Base-by-base conservation (phyloP, 1,140 invertebrate species). In the Lanistes nyassanus region DNA sequence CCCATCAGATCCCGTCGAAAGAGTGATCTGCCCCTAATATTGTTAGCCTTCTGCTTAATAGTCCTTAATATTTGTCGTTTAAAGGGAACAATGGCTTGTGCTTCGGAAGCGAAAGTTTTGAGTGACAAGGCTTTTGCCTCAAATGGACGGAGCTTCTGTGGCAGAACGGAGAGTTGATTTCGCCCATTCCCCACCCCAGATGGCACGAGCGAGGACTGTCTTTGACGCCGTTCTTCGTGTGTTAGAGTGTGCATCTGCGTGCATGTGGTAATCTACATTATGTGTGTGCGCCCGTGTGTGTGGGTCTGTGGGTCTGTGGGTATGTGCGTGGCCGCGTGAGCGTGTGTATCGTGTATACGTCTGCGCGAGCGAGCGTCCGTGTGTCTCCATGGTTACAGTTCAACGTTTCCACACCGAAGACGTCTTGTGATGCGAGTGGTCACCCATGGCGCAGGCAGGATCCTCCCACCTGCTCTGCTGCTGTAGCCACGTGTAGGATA, bases 21-120 rank as follows among this genome's bases (percentile, higher is more conserved):
- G 42, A 47, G 42, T 47, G 42, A 47, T 47, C 42, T 47, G 42
- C 42, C 42, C 42, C 42, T 67, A 67, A 67, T 29, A 42, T 42
- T 29, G 65, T 39, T 67, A 42, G 36, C 65, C 65, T 64, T 42
- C 26, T 31, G 65, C 65, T 42, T 67, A 67, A 67, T 67, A 67
- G 65, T 67, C 36, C 65, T 42, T 42, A 67, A 39, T 67, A 67
- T 67, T 67, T 67, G 65, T 42, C 65, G 65, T 67, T 67, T 67
- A 67, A 29, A 37, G 47, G 21, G 65, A 67, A 67, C 65, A 67
- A 67, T n/a, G 37, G 23, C 16, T 23, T 21, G 36, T n/a, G 21
- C 34, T 36, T 65, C 62, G n/a, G n/a, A 21, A 19, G 26, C 62
- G 62, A 26, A 64, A 34, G 26, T 23, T 42, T 29, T 42, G 37